Evolutionary conservation across 2,888 invertebrate genomes (phyloP).

Genomic region (Drosophila setosimentum): DNA sequence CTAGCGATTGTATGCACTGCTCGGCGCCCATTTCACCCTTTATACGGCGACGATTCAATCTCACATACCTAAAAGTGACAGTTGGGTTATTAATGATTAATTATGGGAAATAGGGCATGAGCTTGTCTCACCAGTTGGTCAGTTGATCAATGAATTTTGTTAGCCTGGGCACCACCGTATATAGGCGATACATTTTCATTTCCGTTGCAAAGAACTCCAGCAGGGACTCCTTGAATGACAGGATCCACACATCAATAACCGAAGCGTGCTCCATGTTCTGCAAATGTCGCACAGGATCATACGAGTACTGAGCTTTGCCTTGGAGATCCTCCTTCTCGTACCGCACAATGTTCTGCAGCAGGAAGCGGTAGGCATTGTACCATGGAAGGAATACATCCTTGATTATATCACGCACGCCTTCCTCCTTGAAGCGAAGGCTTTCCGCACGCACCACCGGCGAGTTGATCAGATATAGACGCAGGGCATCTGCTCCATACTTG

Average conservation of each 20-base stretch:
- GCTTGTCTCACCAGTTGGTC: constrained; percentile 92
- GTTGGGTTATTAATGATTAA: not conserved
- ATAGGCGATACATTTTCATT: constrained; percentile 97
- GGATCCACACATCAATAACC: constrained; percentile 98
- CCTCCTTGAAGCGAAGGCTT: constrained; percentile 97
- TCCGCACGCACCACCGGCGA: constrained; percentile 99
- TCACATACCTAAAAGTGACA: constrained; percentile 88
- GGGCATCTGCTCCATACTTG: constrained; percentile 98
- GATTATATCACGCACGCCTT: constrained; percentile 97
- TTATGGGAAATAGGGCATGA: not conserved
- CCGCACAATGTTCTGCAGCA: constrained; percentile 96
- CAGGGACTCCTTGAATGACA: constrained; percentile 97
- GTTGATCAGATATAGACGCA: constrained; percentile 97
- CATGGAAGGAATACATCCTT: constrained; percentile 99
- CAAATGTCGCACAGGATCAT: constrained; percentile 86
- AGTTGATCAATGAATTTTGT: constrained; percentile 98
- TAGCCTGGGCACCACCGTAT: constrained; percentile 96
- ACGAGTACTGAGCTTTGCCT: constrained; percentile 86
- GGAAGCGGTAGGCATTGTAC: constrained; percentile 96
- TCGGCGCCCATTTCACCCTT: constrained; percentile 94
- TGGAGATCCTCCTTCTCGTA: constrained; percentile 89
- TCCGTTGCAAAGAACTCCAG: constrained; percentile 95
- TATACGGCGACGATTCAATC: constrained; percentile 97
- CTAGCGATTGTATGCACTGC: constrained; percentile 94
- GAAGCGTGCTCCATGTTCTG: constrained; percentile 77